Evolutionary conservation across 2,888 invertebrate genomes (phyloP).

Genomic region (Cosmia trapezina): DNA sequence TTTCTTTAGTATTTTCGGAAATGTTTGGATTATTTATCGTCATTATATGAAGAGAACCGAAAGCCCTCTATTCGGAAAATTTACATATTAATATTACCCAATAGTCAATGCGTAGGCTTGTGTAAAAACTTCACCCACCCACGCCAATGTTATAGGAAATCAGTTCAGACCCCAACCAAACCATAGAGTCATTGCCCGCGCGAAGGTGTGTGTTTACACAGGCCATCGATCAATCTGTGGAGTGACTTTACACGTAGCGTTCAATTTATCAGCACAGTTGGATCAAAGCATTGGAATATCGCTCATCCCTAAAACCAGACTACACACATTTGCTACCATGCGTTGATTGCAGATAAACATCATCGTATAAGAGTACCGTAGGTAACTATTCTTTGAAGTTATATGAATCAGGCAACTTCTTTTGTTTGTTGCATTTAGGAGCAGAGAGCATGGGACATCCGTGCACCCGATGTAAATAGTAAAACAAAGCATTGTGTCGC

Average conservation of each 20-base stretch:
- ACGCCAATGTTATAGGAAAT: conserved; percentile 65
- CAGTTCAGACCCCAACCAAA: conserved; percentile 64
- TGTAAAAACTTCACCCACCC: conserved; percentile 67
- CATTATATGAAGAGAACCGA: conserved; percentile 37
- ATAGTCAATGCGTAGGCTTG: conserved; percentile 65
- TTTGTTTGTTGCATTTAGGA: conserved; percentile 51
- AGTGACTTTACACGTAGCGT: conserved; percentile 53
- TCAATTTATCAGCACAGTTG: conserved; percentile 49
- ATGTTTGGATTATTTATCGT: conserved; percentile 42
- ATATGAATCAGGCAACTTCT: conserved; percentile 45
- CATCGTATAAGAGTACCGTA: conserved; percentile 13
- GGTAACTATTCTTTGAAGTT: conserved; percentile 30
- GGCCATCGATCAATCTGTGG: conserved; percentile 63
- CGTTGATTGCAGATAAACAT: conserved; percentile 40
- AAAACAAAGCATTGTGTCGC: conserved; percentile 65
- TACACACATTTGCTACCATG: conserved; percentile 42
- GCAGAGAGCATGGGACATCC: conserved; percentile 57
- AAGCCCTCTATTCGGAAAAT: conserved; percentile 42
- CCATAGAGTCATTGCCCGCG: conserved; percentile 70
- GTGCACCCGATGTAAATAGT: conserved; percentile 57
- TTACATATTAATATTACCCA: conserved; percentile 58
- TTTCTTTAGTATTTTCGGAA: conserved; percentile 13
- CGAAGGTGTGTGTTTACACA: conserved; percentile 67
- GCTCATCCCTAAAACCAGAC: conserved; percentile 37
- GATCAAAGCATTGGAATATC: conserved; percentile 33